Evolutionary conservation across 2,888 invertebrate genomes (phyloP).

Genomic region (Drosophila ezoana): DNA sequence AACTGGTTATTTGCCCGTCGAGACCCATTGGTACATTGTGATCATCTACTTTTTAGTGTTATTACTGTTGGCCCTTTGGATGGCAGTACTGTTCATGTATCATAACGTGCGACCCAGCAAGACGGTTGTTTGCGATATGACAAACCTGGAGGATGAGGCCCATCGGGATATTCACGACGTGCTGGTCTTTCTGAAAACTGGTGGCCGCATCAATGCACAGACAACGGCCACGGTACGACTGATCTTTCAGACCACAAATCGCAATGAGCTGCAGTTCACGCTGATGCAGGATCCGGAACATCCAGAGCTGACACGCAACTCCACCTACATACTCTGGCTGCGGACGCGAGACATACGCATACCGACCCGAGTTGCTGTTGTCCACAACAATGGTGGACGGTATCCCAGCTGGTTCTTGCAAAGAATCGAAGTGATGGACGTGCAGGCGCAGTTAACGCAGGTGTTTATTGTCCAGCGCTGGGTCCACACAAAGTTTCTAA

Average conservation of each 20-base stretch:
- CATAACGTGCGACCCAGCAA: constrained; percentile 19
- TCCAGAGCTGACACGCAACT: constrained; percentile 45
- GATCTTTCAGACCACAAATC: constrained; percentile 36
- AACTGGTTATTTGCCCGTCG: rapidly evolving
- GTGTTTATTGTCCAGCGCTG: constrained; percentile 52
- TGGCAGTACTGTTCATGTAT: constrained; percentile 10
- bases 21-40: neutral
- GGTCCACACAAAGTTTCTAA: constrained; percentile 40
- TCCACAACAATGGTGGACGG: constrained; percentile 59
- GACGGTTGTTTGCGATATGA: constrained; percentile 47
- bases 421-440: constrained; percentile 48
- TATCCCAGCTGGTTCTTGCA: constrained; percentile 63
- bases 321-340: constrained; percentile 48
- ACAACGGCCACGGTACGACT: constrained; percentile 58
- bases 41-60: neutral
- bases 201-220: constrained; percentile 45
- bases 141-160: constrained; percentile 18
- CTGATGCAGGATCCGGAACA: constrained; percentile 54
- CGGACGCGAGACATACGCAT: constrained; percentile 59
- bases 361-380: constrained; percentile 47
- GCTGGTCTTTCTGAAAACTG: constrained; percentile 54
- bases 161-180: constrained; percentile 52
- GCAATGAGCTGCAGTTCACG: constrained; percentile 27
- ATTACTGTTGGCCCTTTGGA: neutral
- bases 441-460: constrained; percentile 49